These are phyloP conservation scores for Coturnix japonica DNA, from an alignment of 2,113 vertebrate species.

Conservation along the genomic window DNA sequence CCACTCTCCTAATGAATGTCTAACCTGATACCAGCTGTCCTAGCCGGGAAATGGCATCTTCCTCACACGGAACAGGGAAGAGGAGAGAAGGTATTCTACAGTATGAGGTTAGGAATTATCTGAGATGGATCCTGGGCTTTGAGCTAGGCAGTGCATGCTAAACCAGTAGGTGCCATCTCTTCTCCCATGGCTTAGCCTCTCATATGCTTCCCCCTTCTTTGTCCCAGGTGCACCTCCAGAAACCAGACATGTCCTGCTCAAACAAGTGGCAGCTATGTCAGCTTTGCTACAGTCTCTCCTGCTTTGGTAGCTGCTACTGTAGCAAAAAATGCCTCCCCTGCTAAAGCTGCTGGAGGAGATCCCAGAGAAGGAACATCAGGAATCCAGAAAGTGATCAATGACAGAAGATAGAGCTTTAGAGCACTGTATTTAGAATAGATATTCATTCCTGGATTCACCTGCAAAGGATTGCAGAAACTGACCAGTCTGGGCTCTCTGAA, in stretches of 20 bases:
- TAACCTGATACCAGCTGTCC: fast-evolving
- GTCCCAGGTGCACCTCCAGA: neutral
- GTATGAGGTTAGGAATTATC: neutral
- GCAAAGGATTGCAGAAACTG: neutral
- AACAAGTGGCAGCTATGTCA: neutral
- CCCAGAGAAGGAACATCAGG: neutral
- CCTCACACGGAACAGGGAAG: neutral
- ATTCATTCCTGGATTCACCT: neutral
- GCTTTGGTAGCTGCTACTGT: neutral
- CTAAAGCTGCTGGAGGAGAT: neutral
- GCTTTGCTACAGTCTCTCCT: neutral
- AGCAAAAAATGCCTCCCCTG: neutral
- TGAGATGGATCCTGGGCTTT: neutral
- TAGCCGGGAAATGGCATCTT: fast-evolving
- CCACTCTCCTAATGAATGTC: neutral
- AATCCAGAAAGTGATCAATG: neutral
- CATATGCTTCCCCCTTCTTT: neutral
- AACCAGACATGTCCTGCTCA: neutral
- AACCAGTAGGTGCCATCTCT: neutral
- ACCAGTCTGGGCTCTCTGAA: neutral
- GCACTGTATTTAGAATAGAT: neutral
- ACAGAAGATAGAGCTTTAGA: neutral
- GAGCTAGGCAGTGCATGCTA: neutral
- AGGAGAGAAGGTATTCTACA: neutral
- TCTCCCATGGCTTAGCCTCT: neutral